Evolutionary conservation across 2,797 vertebrate genomes (phyloP), one percentile per base, ranked within the genome.

Genomic region (Arctocebus calabarensis): DNA sequence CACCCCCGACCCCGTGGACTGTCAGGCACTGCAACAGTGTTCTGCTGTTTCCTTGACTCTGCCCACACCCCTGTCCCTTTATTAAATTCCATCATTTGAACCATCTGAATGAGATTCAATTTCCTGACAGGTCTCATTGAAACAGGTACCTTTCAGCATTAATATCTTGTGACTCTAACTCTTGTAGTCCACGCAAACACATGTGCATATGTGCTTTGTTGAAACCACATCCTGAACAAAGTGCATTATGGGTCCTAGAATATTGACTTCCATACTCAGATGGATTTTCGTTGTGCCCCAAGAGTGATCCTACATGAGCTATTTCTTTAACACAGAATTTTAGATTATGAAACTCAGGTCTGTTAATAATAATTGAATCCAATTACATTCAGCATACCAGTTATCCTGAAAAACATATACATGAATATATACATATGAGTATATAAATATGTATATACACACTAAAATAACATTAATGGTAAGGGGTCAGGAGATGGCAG

Each of bases 161-260:
- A 64, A 89, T 34, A 86, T 83, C 68, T 74, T 95, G 68, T 77
- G 62, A 45, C 68, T 77, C 23, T 85, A 62, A 40, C 29, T 62
- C 48, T 32, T 83, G 32, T 52, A n/a, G 16, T 66, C 68, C 34
- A 74, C 55, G 9, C 27, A 92, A 20, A 62, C 1, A 13, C 70
- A 34, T 1, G 20, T 17, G 48, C 48, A 71, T 9, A 29, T 12
- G 2, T n/a, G 7, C 16, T 85, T 82, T 55, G 23, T 37, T 48
- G 79, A 94, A 96, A 86, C 61, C 22, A 59, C 22, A 84, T 84
- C 59, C 88, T 94, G 88, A 75, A 77, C 45, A 32, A 84, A 78
- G 37, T 78, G 7, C 5, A 12, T n/a, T 23, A 37, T 6, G 19
- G 74, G 19, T 11, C 52, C 19, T 37, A 52, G 62, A 90, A 64